Conservation (phyloP, 2,888 invertebrate genomes). For the Vanessa cardui region DNA sequence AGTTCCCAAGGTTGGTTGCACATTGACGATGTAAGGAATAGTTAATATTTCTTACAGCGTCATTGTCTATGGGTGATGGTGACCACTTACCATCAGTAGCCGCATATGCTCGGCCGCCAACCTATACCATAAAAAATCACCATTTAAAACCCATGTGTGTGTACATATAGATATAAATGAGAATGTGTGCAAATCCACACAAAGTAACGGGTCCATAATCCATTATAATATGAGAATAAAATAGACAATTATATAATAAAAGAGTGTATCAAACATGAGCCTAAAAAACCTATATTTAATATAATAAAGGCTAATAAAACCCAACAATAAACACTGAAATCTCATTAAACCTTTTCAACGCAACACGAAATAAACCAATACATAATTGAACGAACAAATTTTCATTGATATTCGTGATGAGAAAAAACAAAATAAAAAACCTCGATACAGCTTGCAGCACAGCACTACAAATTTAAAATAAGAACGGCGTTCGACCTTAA, state of each 20-base stretch:
- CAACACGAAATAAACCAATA: slow-evolving; percentile 68
- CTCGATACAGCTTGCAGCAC: slow-evolving; percentile 63
- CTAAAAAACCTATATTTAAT: slow-evolving; percentile 32
- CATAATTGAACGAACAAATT: slow-evolving; percentile 81
- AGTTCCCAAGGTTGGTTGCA: no score
- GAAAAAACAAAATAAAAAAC: slow-evolving; percentile 75
- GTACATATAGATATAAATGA: no score
- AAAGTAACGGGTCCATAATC: background rate
- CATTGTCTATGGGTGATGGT: no score
- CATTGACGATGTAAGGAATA: no score
- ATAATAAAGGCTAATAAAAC: slow-evolving; percentile 37
- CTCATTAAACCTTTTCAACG: slow-evolving; percentile 35
- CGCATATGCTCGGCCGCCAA: no score
- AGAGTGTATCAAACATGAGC: background rate
- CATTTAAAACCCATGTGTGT: no score
- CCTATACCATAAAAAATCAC: no score
- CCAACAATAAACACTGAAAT: slow-evolving; percentile 38
- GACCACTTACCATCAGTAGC: no score
- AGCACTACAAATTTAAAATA: slow-evolving; percentile 49
- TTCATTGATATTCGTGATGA: slow-evolving; percentile 82
- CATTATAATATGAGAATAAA: background rate
- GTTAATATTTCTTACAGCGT: no score
- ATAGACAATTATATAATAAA: background rate
- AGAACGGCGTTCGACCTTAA: slow-evolving; percentile 40
- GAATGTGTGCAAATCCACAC: background rate